Percentiles rank a stretch among this genome's conserved stretches.
phyloP scores from a whole-genome alignment of 2,888 invertebrate species.

The Caenorhabditis zanzibari region DNA sequence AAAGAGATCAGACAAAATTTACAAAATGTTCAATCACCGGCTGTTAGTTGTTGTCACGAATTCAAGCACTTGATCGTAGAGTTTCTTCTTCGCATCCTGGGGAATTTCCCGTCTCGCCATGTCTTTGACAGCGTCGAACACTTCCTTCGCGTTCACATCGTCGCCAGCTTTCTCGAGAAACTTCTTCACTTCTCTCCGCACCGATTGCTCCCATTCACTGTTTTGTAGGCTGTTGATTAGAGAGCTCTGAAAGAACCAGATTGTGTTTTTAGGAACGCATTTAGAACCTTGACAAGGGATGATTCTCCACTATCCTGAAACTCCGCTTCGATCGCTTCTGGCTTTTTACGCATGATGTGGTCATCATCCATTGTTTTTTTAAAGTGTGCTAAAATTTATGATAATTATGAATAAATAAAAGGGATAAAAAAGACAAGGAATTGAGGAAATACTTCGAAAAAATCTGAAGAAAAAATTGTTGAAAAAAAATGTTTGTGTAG shows the following conservation, averaged over 20 bases:
- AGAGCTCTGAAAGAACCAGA: conserved; percentile 30
- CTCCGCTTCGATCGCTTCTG: conserved; percentile 59
- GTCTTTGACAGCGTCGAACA: conserved; percentile 65
- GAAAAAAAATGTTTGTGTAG: conserved; percentile 8
- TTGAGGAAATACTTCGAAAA: not conserved
- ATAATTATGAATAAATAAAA: not conserved
- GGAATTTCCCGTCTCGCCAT: conserved; percentile 60
- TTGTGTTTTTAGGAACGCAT: too few species aligned
- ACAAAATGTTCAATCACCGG: not conserved
- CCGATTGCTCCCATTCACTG: conserved; percentile 58
- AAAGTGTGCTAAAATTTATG: not conserved
- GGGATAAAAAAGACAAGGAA: not conserved
- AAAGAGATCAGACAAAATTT: conserved; percentile 24
- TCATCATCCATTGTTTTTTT: conserved; percentile 49
- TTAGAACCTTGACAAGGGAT: conserved; percentile 58
- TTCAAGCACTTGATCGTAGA: conserved; percentile 62
- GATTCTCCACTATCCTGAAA: conserved; percentile 63
- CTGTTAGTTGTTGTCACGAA: conserved; percentile 55
- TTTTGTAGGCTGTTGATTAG: conserved; percentile 51
- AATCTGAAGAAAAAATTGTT: not conserved
- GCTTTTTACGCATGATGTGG: conserved; percentile 60
- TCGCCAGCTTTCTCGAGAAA: conserved; percentile 60
- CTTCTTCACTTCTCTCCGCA: conserved; percentile 59
- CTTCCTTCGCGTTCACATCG: conserved; percentile 51
- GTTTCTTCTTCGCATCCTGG: conserved; percentile 57